A percentile compares a stretch with the other conserved stretches of the same genome.
These are phyloP conservation scores for Heliconius ethilla DNA, from an alignment of 2,888 invertebrate genomes.

Conservation along the genomic window DNA sequence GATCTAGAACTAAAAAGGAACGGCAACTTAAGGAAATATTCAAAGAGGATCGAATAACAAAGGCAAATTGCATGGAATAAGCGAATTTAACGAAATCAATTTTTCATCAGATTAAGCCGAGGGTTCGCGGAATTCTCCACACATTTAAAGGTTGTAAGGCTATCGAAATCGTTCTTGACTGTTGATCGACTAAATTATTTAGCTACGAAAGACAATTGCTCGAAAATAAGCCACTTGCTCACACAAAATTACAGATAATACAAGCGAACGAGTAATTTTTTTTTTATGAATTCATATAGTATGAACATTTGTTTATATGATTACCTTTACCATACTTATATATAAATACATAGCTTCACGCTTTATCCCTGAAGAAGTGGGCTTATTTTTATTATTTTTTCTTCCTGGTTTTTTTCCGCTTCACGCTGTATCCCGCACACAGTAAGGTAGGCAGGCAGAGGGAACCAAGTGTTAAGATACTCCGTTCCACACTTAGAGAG, in stretches of 20 bases:
- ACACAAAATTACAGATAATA: constrained; percentile 2
- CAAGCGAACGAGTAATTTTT: background rate
- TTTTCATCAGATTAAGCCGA: constrained; percentile 36
- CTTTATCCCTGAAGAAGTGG: no score
- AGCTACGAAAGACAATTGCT: constrained; percentile 19
- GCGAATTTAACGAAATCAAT: constrained; percentile 36
- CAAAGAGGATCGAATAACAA: constrained; percentile 32
- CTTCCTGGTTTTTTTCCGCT: no score
- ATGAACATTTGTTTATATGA: background rate
- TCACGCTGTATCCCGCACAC: no score
- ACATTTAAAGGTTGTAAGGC: constrained; percentile 31
- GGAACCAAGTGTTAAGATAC: no score
- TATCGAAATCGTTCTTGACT: constrained; percentile 32
- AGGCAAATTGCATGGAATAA: constrained; percentile 39
- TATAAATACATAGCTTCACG: no score
- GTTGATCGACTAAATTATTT: constrained; percentile 28
- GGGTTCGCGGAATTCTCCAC: constrained; percentile 33
- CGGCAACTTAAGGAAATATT: constrained; percentile 20
- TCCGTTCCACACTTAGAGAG: no score
- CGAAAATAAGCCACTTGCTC: constrained; percentile 4
- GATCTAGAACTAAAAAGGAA: constrained; percentile 8
- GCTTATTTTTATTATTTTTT: no score
- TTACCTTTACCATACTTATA: no score
- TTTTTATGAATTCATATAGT: background rate
- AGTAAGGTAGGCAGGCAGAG: no score